Percentiles rank a stretch among this genome's conserved stretches.
Conservation (phyloP, 64 coral and sea anemone genomes). For the Stichodactyla helianthus region DNA sequence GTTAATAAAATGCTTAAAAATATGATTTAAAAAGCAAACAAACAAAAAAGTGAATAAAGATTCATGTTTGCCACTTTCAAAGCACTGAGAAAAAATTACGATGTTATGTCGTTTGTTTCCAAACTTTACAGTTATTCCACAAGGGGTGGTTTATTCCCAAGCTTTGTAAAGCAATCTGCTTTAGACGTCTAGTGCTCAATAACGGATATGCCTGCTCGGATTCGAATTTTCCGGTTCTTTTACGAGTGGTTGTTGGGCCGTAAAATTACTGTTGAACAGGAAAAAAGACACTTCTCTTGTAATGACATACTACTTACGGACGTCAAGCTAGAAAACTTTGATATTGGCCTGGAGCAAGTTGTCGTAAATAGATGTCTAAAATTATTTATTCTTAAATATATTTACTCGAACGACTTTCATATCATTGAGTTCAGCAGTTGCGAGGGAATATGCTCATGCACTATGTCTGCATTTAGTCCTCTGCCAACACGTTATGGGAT, state of each 20-base stretch:
- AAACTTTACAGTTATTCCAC: background rate
- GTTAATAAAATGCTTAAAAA: too few species aligned
- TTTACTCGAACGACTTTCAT: background rate
- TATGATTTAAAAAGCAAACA: too few species aligned
- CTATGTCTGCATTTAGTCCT: background rate
- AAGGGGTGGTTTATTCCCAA: background rate
- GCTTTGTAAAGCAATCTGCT: background rate
- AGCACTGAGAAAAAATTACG: too few species aligned
- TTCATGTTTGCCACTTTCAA: too few species aligned
- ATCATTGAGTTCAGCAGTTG: background rate
- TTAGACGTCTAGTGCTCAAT: background rate
- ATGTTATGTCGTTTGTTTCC: too few species aligned
- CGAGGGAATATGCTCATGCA: background rate
- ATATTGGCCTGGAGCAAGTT: background rate
- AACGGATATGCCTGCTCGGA: background rate
- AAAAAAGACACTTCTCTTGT: background rate
- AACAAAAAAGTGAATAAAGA: too few species aligned
- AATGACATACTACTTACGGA: background rate
- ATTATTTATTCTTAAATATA: background rate
- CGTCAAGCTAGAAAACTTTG: conserved; percentile 2
- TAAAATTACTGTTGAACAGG: background rate
- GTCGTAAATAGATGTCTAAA: background rate
- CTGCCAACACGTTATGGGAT: background rate
- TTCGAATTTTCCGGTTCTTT: background rate
- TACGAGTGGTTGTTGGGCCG: background rate